These are phyloP conservation scores for Acanthosoma haemorrhoidale DNA, from an alignment of 2,888 invertebrate genomes.

Conservation along the genomic window DNA sequence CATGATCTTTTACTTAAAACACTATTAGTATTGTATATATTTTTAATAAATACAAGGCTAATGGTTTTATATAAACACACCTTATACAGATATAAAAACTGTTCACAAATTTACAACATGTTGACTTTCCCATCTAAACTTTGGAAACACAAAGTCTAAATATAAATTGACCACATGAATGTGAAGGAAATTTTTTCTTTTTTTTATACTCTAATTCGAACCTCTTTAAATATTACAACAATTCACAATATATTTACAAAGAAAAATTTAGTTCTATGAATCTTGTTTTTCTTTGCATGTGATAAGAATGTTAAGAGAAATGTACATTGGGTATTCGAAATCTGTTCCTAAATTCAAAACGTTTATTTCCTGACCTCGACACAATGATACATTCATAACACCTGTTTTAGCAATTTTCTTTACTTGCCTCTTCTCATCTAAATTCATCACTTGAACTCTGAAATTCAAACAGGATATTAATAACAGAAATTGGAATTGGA, in stretches of 20 bases:
- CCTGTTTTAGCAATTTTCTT: conserved; percentile 57
- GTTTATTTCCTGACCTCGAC: conserved; percentile 60
- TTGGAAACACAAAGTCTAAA: too few relatives aligned
- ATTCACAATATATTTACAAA: not conserved
- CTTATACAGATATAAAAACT: not conserved
- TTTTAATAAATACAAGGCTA: not conserved
- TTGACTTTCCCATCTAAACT: too few relatives aligned
- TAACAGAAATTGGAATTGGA: too few relatives aligned
- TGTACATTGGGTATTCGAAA: conserved; percentile 59
- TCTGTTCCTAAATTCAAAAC: conserved; percentile 54
- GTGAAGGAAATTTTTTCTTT: too few relatives aligned
- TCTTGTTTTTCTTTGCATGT: conserved; percentile 43
- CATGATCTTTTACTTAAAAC: not conserved
- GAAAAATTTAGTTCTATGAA: not conserved
- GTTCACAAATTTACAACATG: not conserved
- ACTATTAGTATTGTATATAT: not conserved
- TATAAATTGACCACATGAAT: too few relatives aligned
- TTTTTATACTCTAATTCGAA: too few relatives aligned
- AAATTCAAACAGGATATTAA: conserved; percentile 39
- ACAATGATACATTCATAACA: conserved; percentile 54
- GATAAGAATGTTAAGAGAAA: conserved; percentile 64
- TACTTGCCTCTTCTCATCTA: conserved; percentile 63
- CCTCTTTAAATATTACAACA: not conserved
- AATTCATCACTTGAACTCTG: conserved; percentile 56
- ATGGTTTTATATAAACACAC: not conserved